phyloP scores from a whole-genome alignment of 2,797 vertebrate genomes.

The Chloroceryle amazona region DNA sequence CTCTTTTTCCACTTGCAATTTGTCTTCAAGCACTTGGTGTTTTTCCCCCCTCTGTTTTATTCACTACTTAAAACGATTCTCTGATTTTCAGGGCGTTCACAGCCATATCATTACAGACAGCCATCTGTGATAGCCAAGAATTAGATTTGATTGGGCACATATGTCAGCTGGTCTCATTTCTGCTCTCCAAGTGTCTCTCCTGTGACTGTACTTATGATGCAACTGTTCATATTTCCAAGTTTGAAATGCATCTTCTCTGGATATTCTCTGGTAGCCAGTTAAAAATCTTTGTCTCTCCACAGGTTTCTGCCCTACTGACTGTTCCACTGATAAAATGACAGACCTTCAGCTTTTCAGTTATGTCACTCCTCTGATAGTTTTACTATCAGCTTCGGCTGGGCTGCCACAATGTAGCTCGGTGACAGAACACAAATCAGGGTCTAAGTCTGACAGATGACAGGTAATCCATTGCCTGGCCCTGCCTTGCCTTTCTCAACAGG shows the following conservation, averaged over 20 bases:
- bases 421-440: background rate
- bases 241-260: background rate
- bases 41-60: background rate
- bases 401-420: background rate
- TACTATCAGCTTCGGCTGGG: background rate
- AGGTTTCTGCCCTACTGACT: background rate
- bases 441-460: background rate
- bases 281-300: background rate
- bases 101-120: background rate
- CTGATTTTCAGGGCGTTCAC: background rate
- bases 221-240: background rate
- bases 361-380: background rate
- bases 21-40: background rate
- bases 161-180: conserved; percentile 1
- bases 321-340: background rate
- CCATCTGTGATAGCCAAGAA: background rate
- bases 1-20: conserved; percentile 20
- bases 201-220: background rate
- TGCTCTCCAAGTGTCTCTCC: background rate
- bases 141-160: background rate
- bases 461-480: background rate
- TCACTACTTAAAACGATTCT: conserved; percentile 2
- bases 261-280: background rate
- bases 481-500: background rate
- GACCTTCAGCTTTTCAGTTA: background rate